phyloP scores from a whole-genome alignment of 2,888 invertebrate species.

The Eilema caniola region DNA sequence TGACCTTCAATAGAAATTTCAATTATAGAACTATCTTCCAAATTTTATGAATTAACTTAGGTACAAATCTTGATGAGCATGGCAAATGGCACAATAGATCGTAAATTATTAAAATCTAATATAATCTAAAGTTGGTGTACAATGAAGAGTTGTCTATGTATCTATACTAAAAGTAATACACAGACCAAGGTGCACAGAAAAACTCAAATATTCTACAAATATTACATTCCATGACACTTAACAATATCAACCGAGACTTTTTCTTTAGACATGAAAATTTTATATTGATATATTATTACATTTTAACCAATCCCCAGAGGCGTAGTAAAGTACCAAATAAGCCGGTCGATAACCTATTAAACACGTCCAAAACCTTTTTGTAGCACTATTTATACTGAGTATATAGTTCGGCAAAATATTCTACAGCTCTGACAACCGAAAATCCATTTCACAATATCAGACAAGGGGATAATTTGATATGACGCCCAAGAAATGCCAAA shows the following conservation, averaged over 20 bases:
- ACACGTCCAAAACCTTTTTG: conserved; percentile 47
- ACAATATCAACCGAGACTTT: background rate
- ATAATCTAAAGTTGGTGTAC: too few species aligned
- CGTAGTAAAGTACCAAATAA: conserved; percentile 38
- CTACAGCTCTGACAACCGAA: conserved; percentile 59
- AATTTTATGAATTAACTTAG: too few species aligned
- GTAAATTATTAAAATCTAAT: too few species aligned
- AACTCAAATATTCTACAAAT: background rate
- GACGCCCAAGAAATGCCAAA: conserved; percentile 54
- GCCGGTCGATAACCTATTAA: conserved; percentile 52
- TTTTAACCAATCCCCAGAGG: conserved; percentile 27
- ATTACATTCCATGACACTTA: background rate
- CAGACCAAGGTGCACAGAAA: background rate
- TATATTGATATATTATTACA: conserved; percentile 9
- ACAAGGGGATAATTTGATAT: conserved; percentile 69
- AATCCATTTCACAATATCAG: conserved; percentile 67
- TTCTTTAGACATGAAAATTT: background rate
- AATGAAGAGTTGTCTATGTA: too few species aligned
- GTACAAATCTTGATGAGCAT: too few species aligned
- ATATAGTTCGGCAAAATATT: conserved; percentile 47
- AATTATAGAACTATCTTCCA: too few species aligned
- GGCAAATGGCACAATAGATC: too few species aligned
- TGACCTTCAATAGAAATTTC: too few species aligned
- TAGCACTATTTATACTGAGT: conserved; percentile 44
- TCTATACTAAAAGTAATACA: too few species aligned